Conservation (phyloP, 2,797 vertebrate species). For the Meriones psammophilus region DNA sequence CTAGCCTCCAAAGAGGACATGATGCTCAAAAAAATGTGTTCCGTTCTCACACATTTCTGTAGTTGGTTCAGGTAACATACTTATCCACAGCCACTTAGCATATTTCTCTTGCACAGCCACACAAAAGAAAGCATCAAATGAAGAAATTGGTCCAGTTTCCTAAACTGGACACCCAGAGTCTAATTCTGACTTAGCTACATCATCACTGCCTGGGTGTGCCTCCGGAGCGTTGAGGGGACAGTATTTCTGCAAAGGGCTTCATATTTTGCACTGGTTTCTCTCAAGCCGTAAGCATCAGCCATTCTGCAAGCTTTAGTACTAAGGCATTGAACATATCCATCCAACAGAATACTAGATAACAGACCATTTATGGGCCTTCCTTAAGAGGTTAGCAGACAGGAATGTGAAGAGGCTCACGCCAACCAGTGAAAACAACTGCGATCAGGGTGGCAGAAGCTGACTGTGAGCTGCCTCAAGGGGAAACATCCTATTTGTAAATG, state of each 20-base stretch:
- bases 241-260: background rate
- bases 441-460: background rate
- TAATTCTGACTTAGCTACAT: background rate
- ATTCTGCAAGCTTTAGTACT: background rate
- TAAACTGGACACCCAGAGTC: background rate
- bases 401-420: background rate
- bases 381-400: background rate
- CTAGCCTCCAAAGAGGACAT: background rate
- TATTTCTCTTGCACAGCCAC: background rate
- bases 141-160: slow-evolving; percentile 1
- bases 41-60: slow-evolving; percentile 10
- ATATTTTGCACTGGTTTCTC: background rate
- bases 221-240: background rate
- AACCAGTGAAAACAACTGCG: background rate
- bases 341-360: background rate
- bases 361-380: background rate
- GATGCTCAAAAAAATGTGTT: background rate
- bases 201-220: background rate
- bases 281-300: background rate
- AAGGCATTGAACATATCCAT: background rate
- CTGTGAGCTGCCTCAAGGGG: background rate
- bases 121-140: slow-evolving; percentile 40
- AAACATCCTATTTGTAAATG: background rate
- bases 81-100: background rate
- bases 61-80: background rate